Evolutionary conservation across 92 coral and sea anemone species (phyloP), one percentile per base, ranked within the genome.

Genomic region (Paragorgia papillata): DNA sequence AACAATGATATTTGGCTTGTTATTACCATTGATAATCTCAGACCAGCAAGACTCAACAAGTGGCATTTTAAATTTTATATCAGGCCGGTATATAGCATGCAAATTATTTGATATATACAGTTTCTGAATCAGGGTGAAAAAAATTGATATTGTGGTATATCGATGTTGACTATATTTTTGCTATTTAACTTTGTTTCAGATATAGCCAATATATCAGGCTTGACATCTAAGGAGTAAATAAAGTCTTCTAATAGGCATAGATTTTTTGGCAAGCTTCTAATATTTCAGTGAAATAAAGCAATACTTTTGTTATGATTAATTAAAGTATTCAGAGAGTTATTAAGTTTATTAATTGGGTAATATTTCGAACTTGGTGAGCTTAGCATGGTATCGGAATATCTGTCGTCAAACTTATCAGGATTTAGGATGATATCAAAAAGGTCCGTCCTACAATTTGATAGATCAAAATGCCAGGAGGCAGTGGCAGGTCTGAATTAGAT

Each of bases 1-100:
- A 29, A 64, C 57, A 27, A 83, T 64, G 46, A 83, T 73, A 9
- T 64, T 34, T 73, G 30, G 25, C 58, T 87, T 83, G 18, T 65
- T 59, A 26, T n/a, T 35, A 19, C 70, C 83, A 44, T 44, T 54
- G 28, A 76, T 84, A 76, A 86, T 69, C 73, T 87, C 76, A 37
- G 82, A 50, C 86, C 88, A 83, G 68, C 88, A 83, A 18, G 91
- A 87, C 80, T 87, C 86, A 55, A 37, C 43, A 37, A 37, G 43
- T 37, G 43, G 10, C 43, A 10, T 37, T 10, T 37, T 37, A 37
- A 37, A 37, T 37, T 37, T 37, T 37, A 4, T 4, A 37, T 37
- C 43, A 37, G 43, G 10, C 10, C 43, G 6, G 10, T 37, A 10
- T 4, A 37, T 37, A 37, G 43, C 43, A 10, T 37, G 43, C 10